Percentiles rank a stretch among this genome's conserved stretches.
phyloP scores from a whole-genome alignment of 2,797 vertebrate genomes.

The Toxotes lorentzi region DNA sequence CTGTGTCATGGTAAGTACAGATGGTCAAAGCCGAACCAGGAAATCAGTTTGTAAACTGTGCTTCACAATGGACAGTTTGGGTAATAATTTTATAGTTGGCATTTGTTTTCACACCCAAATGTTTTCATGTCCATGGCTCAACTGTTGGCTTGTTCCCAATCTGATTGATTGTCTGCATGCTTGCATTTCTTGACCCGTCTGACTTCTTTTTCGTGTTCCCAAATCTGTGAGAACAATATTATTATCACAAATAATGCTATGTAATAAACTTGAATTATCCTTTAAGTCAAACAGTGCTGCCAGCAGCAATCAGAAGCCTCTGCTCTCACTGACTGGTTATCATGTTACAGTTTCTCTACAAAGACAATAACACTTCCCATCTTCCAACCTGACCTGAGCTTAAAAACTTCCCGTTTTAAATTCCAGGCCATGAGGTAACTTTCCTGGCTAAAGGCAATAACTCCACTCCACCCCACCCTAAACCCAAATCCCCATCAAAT shows the following conservation, averaged over 20 bases:
- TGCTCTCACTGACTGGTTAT: not conserved
- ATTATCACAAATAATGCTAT: not conserved
- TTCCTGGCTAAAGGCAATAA: constrained; percentile 31
- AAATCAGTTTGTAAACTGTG: not conserved
- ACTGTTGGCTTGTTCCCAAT: not conserved
- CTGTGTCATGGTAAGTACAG: not conserved
- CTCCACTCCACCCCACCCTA: constrained; percentile 12
- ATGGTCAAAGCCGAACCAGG: constrained; percentile 10
- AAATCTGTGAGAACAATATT: not conserved
- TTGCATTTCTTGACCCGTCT: too few species aligned
- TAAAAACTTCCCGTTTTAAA: constrained; percentile 59
- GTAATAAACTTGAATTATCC: too few species aligned
- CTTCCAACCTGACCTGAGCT: constrained; percentile 5
- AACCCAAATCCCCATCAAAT: constrained; percentile 50
- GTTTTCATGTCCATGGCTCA: not conserved
- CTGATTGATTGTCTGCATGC: not conserved
- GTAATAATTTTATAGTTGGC: not conserved
- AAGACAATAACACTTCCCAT: constrained; percentile 22
- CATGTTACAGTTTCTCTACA: not conserved
- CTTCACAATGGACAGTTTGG: not conserved
- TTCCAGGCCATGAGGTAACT: constrained; percentile 10
- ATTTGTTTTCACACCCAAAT: not conserved
- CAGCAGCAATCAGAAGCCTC: not conserved
- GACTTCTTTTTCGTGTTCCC: not conserved
- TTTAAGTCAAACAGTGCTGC: not conserved